Evolutionary conservation across 2,888 invertebrate species (phyloP).

Genomic region (Serrognathus titanus): DNA sequence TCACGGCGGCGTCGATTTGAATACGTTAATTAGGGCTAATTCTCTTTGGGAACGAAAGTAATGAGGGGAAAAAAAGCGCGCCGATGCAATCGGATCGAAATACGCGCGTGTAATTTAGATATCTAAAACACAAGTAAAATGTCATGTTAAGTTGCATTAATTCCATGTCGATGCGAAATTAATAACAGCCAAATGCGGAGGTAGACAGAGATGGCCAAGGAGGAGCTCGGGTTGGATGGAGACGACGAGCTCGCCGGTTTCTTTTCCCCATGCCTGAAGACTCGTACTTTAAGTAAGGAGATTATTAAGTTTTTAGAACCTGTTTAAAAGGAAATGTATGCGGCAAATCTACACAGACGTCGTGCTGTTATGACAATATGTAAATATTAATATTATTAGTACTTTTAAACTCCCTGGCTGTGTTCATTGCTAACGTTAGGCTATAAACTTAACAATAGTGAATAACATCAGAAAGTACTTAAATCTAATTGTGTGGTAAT

Average conservation of each 20-base stretch:
- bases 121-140: conserved; percentile 3
- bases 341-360: neutral
- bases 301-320: neutral
- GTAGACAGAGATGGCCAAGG: neutral
- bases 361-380: neutral
- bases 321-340: neutral
- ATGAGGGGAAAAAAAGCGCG: no score
- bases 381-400: neutral
- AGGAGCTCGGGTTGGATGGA: neutral
- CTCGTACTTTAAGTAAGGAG: neutral
- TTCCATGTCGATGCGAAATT: neutral
- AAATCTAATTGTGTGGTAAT: no score
- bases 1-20: no score
- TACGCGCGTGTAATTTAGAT: neutral
- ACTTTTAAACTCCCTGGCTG: no score
- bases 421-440: no score
- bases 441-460: no score
- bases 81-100: neutral
- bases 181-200: neutral
- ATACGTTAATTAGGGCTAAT: no score
- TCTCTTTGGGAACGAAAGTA: no score
- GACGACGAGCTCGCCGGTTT: neutral
- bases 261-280: neutral
- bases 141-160: conserved; percentile 1
- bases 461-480: no score